These are phyloP conservation scores for Agriotes lineatus DNA, from an alignment of 2,888 invertebrate genomes.

Conservation along the genomic window DNA sequence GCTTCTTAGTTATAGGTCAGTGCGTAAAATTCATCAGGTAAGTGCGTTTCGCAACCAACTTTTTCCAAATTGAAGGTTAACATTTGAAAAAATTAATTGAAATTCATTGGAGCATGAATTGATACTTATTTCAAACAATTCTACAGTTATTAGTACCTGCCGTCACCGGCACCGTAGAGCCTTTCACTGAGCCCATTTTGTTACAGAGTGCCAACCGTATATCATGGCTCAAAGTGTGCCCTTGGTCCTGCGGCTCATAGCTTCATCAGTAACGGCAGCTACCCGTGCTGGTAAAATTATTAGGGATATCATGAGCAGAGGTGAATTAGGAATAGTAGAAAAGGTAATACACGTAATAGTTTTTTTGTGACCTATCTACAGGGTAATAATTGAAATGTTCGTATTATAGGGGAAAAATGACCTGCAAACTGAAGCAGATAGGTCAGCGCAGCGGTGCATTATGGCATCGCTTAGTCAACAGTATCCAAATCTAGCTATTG, in stretches of 20 bases:
- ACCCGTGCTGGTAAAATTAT: slow-evolving; percentile 90
- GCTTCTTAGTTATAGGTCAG: too few species aligned
- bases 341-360: too few species aligned
- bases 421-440: slow-evolving; percentile 97
- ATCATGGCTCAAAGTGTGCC: slow-evolving; percentile 76
- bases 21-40: too few species aligned
- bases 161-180: too few species aligned
- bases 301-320: slow-evolving; percentile 89
- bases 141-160: too few species aligned
- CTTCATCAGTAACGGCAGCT: slow-evolving; percentile 84
- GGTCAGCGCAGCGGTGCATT: slow-evolving; percentile 94
- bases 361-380: too few species aligned
- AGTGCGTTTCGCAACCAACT: background rate
- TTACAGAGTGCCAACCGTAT: background rate
- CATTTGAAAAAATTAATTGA: slow-evolving; percentile 21
- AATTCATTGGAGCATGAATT: slow-evolving; percentile 13
- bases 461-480: slow-evolving; percentile 86
- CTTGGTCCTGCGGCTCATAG: slow-evolving; percentile 78
- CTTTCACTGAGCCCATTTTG: background rate
- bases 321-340: slow-evolving; percentile 91
- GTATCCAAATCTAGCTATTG: slow-evolving; percentile 87
- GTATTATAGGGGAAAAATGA: slow-evolving; percentile 87
- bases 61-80: slow-evolving; percentile 11
- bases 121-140: background rate
- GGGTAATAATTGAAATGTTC: too few species aligned